These are phyloP conservation scores for Montipora capitata DNA, from an alignment of 92 coral and sea anemone genomes.

Conservation along the genomic window DNA sequence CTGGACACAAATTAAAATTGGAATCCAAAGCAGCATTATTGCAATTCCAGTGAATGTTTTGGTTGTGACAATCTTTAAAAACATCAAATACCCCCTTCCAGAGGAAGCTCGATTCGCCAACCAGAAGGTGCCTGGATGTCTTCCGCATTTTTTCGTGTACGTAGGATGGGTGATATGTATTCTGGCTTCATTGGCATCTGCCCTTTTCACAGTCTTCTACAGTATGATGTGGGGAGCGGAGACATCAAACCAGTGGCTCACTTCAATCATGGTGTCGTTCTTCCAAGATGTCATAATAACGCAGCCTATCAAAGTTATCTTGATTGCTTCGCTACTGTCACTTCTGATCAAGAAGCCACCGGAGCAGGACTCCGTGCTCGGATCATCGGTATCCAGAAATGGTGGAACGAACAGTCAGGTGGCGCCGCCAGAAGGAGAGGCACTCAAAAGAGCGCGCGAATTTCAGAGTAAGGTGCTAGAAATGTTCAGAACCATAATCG, in stretches of 20 bases:
- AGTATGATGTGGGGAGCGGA: constrained; percentile 95
- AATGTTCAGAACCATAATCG: constrained; percentile 84
- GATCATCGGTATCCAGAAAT: constrained; percentile 68
- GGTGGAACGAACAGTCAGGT: constrained; percentile 38
- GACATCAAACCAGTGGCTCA: constrained; percentile 90
- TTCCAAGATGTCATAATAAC: constrained; percentile 91
- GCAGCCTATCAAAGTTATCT: constrained; percentile 90
- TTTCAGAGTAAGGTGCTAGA: constrained; percentile 77
- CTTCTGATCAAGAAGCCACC: constrained; percentile 87
- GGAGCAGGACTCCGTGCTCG: constrained; percentile 77
- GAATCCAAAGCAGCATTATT: constrained; percentile 92
- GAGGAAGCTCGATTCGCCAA: constrained; percentile 31
- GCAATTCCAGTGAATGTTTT: constrained; percentile 92
- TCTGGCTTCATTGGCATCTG: constrained; percentile 82
- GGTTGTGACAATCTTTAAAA: constrained; percentile 85
- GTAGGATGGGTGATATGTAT: constrained; percentile 89
- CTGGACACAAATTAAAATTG: constrained; percentile 94
- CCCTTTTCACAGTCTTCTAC: constrained; percentile 90
- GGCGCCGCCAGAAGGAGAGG: constrained; percentile 74
- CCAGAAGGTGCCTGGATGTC: constrained; percentile 33
- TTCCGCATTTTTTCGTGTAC: constrained; percentile 71
- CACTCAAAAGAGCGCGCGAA: constrained; percentile 74
- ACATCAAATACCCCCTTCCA: constrained; percentile 69
- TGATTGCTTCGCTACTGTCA: constrained; percentile 84
- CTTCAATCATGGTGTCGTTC: constrained; percentile 90